Base-by-base conservation (phyloP, 37 sponge, comb jelly and placozoan species). In the Lycopodina hypogea region DNA sequence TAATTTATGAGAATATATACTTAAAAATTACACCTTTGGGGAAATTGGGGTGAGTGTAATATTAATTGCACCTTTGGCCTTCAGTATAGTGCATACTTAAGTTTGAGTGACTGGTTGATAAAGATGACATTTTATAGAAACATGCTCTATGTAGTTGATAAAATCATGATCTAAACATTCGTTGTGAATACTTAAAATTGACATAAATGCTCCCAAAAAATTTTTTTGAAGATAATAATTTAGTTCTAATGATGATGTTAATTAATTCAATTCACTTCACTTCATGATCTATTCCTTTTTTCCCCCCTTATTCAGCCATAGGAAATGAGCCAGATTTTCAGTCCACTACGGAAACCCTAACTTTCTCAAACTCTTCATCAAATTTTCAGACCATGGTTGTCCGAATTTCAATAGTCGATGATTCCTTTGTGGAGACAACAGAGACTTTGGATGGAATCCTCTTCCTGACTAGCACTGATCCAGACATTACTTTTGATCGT, bases 271-370 rank as follows among this genome's bases (percentile, higher is more conserved):
- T n/a, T n/a, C n/a, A n/a, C n/a, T n/a, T n/a, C n/a, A n/a, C n/a
- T n/a, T n/a, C n/a, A n/a, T n/a, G n/a, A n/a, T n/a, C n/a, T n/a
- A n/a, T n/a, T n/a, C n/a, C n/a, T n/a, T 60, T 29, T 60, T 29
- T 28, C 34, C 26, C 65, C 32, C 55, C 17, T 53, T 53, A 7
- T 65, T 7, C 66, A 65, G 66, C 66, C 18, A 32, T 32, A 4
- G 66, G 66, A 15, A 23, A 32, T 38, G 75, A 75, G 55, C 23
- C 37, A 56, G 75, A 75, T 33, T 75, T 58, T 56, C n/a, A 11
- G 21, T 21, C 56, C 4, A 33, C 33, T 34, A 52, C 53, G 28
- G 32, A 58, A 12, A 60, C 21, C 6, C 33, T 57, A 7, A 34
- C 37, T 1, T 75, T 75, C 60, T 15, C 18, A 51, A 7, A 40